Evolutionary conservation across 2,888 invertebrate species (phyloP), one percentile per base, ranked within the genome.

Genomic region (Mystacides longicornis): DNA sequence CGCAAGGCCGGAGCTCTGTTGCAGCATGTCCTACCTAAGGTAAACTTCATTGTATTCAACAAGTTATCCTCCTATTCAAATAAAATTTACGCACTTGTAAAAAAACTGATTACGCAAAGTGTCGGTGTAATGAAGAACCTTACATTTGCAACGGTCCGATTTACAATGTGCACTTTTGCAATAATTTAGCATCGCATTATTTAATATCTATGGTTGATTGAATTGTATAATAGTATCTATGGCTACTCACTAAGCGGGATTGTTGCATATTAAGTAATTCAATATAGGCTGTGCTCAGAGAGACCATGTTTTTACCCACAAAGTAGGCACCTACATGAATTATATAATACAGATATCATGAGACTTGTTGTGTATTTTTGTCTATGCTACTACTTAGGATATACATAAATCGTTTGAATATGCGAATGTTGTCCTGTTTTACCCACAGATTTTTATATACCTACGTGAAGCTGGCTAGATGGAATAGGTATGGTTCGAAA

Each of bases 1-100:
- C 81, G 85, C 72, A 85, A 85, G 79, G 82, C 85, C 69, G 84
- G 84, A 65, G 83, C 84, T 65, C 78, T 85, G 67, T 84, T 85
- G 66, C 86, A 85, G 75, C 86, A 85, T 73, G 77, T 77, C 65
- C 70, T 77, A 66, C 77, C 77, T 69, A 77, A 78, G 77, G 77
- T 77, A 75, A 73, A 49, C 51, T 23, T 37, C 43, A 55, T 52
- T 52, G 33, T 18, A 45, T 20, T 20, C 3, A 4, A 7, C 37
- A 37, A n/a, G n/a, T 37, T 27, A 11, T 27, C 16, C 16, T 37
- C 14, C 37, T 7, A 7, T 7, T n/a, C 37, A 37, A 14, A 37
- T 3, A 37, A 37, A 37, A 37, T 37, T 7, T 16, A 37, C 37
- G 37, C 37, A 37, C 16, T 37, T 37, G 14, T 37, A 37, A 14